Evolutionary conservation across 2,888 invertebrate species (phyloP), one percentile per base, ranked within the genome.

Genomic region (Ernsta delagoae): DNA sequence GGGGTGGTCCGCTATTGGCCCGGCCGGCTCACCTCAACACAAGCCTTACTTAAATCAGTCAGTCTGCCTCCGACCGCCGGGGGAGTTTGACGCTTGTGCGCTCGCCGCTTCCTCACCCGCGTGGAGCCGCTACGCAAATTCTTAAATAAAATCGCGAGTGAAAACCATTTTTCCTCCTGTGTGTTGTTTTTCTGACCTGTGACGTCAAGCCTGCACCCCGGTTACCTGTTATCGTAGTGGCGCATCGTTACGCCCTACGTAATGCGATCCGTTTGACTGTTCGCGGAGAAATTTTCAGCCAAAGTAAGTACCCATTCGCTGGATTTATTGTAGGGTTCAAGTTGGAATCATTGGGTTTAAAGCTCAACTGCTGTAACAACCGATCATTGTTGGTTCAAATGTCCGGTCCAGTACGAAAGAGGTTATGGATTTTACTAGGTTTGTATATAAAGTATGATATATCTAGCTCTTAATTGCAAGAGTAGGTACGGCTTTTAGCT

Each of bases 121-220:
- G 89, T 85, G 82, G 80, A 80, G 81, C 76, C 79, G 83, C 84
- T 83, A 86, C 81, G 83, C 79, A 78, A 79, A 85, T 85, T 81
- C 81, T 88, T 86, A 87, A 90, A 89, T 87, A 88, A 91, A 78
- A 81, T 77, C 77, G 78, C 73, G 80, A 75, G 82, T 82, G 81
- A 73, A 78, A 77, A 73, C 67, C 66, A 67, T 68, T 74, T 71
- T 70, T 56, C 53, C 56, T 56, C 61, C 72, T 72, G 79, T 81
- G 83, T 81, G 77, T 78, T 77, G 77, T 78, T 80, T 71, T 61
- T 69, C 66, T 61, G 61, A 75, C 78, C 76, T 78, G 84, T 83
- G 82, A 82, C 82, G 78, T 79, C 75, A 74, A 50, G 54, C 53
- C 56, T 67, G 67, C 61, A 67, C 45, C 24, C 48, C 16, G 24